Base-by-base conservation (phyloP, 2,113 vertebrate species). In the Microcebus ravelobensis region DNA sequence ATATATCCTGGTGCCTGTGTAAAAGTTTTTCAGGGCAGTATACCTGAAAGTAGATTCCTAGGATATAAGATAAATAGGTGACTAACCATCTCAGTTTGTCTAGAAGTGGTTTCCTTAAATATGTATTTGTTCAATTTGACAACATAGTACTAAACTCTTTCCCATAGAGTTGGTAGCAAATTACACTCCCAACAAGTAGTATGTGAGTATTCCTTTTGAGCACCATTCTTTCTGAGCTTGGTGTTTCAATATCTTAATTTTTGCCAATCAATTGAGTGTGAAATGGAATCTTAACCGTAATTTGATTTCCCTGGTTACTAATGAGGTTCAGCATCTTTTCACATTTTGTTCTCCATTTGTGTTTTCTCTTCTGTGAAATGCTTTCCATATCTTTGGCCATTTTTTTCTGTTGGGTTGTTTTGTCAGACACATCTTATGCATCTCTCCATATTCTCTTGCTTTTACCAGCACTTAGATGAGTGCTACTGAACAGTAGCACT, bases 281-380 rank as follows among this genome's bases (percentile, higher is more conserved):
- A 96, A 96, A 92, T 96, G 57, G 61, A 92, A 87, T 68, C 90
- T 81, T 92, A 52, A 52, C 48, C 4, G 0, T 61, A 55, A 94
- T 95, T 81, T 96, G 95, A 95, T 85, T 85, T 97, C 65, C 76
- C 31, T 92, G 45, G n/a, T 85, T 77, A 71, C 94, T 87, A 77
- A 94, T 88, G 81, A 92, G 27, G 21, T 86, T 93, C 42, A 20
- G 50, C 70, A 39, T 59, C 36, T 89, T 86, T 92, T 93, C n/a
- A 8, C 50, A 31, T 91, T 65, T 96, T 92, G 57, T 84, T 94
- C 70, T 34, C 76, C 36, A 59, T 87, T 90, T 87, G 31, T 77
- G 85, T 91, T 90, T 96, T 73, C 63, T 87, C 70, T 67, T 91
- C 85, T 96, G 84, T 73, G 84, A 92, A 92, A 90, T 73, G 9